These are phyloP conservation scores for Limnephilus lunatus DNA, from an alignment of 2,888 invertebrate species.

Conservation along the genomic window DNA sequence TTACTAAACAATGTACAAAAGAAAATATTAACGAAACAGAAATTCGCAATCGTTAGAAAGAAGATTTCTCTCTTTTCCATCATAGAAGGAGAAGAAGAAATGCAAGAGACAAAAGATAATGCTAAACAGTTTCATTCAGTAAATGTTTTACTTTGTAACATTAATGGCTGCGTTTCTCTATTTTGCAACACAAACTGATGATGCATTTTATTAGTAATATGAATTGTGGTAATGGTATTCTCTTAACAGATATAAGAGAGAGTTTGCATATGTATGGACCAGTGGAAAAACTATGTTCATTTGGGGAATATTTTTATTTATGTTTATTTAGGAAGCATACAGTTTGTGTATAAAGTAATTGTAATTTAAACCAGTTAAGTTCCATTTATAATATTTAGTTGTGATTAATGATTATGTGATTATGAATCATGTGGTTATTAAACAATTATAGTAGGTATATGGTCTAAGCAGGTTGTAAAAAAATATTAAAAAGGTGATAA, in stretches of 20 bases:
- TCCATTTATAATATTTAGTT: no score
- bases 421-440: no score
- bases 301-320: no score
- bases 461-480: no score
- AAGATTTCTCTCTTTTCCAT: not conserved
- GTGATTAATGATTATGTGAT: no score
- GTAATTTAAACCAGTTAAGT: no score
- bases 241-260: not conserved
- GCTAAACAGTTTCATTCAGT: not conserved
- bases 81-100: not conserved
- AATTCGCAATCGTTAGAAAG: not conserved
- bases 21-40: not conserved
- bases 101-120: not conserved
- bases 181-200: not conserved
- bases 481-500: no score
- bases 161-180: not conserved
- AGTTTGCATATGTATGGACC: not conserved
- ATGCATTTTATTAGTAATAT: not conserved
- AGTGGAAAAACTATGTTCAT: not conserved
- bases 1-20: not conserved
- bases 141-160: not conserved
- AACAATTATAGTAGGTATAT: no score
- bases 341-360: no score
- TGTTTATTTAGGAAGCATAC: no score
- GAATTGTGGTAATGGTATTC: not conserved